Conservation (phyloP, 2,888 invertebrate genomes). For the Geotrupes spiniger region DNA sequence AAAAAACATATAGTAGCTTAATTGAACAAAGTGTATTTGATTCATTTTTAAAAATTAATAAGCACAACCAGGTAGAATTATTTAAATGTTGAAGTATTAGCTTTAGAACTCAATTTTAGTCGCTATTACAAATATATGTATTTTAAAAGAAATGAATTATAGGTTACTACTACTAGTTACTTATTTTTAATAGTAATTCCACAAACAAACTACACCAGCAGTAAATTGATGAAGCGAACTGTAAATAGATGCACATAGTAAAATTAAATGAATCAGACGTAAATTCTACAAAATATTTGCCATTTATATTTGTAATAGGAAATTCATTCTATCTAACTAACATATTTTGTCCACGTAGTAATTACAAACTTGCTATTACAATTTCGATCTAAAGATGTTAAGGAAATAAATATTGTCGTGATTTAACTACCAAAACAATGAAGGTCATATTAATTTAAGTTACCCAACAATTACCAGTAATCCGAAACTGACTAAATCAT, state of each 20-base stretch:
- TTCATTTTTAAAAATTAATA: too few species aligned
- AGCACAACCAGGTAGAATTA: too few species aligned
- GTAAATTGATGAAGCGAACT: conserved; percentile 22
- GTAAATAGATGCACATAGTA: conserved; percentile 9
- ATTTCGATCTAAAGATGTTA: background rate
- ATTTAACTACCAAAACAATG: too few species aligned
- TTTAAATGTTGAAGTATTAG: too few species aligned
- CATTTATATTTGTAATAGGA: background rate
- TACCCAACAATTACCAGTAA: too few species aligned
- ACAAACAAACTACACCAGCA: conserved; percentile 13
- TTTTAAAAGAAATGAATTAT: background rate
- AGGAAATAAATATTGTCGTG: background rate
- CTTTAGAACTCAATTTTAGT: background rate
- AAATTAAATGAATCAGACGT: conserved; percentile 6
- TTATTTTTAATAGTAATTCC: conserved; percentile 3
- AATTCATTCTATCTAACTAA: conserved; percentile 1
- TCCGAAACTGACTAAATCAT: too few species aligned
- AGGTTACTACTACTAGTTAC: background rate
- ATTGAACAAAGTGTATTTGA: too few species aligned
- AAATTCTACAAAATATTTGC: conserved; percentile 1
- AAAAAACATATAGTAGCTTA: too few species aligned
- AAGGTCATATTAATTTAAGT: too few species aligned
- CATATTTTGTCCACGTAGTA: background rate
- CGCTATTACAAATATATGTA: conserved; percentile 1
- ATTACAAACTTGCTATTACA: conserved; percentile 1